Percentiles rank a stretch among this genome's conserved stretches.
These are phyloP conservation scores for Phataginus tricuspis DNA, from an alignment of 2,797 vertebrate genomes.

Conservation along the genomic window DNA sequence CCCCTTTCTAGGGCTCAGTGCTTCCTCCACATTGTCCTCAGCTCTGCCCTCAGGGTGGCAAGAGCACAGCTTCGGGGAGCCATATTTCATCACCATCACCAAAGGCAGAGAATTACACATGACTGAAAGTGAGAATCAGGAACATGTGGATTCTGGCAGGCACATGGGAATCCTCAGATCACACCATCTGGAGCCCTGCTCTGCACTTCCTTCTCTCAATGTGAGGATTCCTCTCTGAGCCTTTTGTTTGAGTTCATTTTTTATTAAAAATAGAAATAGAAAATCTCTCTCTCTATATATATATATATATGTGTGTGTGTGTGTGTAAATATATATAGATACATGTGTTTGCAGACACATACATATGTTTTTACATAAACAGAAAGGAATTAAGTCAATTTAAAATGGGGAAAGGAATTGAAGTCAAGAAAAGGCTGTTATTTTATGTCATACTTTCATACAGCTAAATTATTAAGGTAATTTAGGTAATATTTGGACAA, in stretches of 20 bases:
- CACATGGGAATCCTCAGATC: neutral
- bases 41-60: neutral
- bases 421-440: neutral
- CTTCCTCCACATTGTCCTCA: neutral
- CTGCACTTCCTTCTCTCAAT: neutral
- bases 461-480: neutral
- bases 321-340: neutral
- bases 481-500: no score
- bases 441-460: neutral
- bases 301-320: no score
- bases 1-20: neutral
- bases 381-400: neutral
- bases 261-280: conserved; percentile 20
- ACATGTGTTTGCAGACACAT: neutral
- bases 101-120: neutral
- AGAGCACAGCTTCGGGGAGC: neutral
- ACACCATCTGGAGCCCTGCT: neutral
- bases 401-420: neutral
- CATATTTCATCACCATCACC: neutral
- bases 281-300: neutral
- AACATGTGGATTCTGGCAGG: neutral
- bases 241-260: neutral
- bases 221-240: neutral
- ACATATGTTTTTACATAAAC: neutral
- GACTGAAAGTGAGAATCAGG: neutral